These are phyloP conservation scores for Phyllotreta cruciferae DNA, from an alignment of 2,888 invertebrate species.

Conservation along the genomic window DNA sequence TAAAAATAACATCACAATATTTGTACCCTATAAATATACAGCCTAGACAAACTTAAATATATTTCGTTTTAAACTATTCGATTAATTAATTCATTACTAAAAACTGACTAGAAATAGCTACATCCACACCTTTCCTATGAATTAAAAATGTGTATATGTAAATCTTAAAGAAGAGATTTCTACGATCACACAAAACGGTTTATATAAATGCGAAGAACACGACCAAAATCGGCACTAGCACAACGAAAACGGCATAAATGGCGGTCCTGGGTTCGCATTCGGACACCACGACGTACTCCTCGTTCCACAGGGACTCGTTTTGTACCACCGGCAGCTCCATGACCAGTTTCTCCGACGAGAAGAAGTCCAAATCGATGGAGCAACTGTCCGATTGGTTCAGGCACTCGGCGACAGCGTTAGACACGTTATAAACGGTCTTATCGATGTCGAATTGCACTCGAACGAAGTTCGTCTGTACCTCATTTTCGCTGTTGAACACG, in stretches of 20 bases:
- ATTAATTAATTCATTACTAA: too few species aligned
- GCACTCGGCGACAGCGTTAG: conserved; percentile 68
- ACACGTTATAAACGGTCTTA: conserved; percentile 74
- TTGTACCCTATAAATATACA: too few species aligned
- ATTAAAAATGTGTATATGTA: too few species aligned
- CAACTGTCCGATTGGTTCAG: conserved; percentile 70
- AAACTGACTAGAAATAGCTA: too few species aligned
- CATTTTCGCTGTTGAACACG: conserved; percentile 83
- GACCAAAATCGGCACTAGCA: conserved; percentile 75
- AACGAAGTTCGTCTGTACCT: conserved; percentile 74
- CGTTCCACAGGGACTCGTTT: conserved; percentile 75
- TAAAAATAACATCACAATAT: too few species aligned
- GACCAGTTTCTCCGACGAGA: conserved; percentile 73
- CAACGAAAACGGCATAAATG: conserved; percentile 71
- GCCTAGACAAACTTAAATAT: too few species aligned
- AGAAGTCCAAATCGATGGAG: conserved; percentile 71
- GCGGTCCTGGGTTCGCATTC: conserved; percentile 78
- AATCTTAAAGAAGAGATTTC: too few species aligned
- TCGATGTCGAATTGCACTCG: conserved; percentile 73
- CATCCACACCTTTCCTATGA: too few species aligned
- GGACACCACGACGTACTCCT: conserved; percentile 75
- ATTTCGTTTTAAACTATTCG: too few species aligned
- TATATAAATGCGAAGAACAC: conserved; percentile 76
- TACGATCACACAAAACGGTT: conserved; percentile 40
- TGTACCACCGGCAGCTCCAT: conserved; percentile 70